Percentiles rank a stretch among this genome's conserved stretches.
Conservation (phyloP, 2,888 invertebrate genomes). For the Automeris io region DNA sequence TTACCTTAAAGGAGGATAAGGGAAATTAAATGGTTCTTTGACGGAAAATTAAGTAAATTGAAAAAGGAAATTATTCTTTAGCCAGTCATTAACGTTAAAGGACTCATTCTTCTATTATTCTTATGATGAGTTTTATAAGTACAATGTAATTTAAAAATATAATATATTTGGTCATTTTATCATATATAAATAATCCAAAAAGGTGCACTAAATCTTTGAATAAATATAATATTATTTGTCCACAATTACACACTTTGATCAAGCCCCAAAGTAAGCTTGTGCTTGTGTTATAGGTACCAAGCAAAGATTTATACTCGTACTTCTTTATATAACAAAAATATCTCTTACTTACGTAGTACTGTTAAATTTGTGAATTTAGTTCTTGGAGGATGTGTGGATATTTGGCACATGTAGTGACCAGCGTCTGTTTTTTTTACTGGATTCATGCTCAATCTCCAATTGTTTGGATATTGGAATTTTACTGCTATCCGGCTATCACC, state of each 20-base stretch:
- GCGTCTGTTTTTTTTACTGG: conserved; percentile 83
- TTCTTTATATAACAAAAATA: too few relatives aligned
- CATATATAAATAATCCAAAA: too few relatives aligned
- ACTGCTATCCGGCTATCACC: conserved; percentile 80
- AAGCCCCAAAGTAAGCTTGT: too few relatives aligned
- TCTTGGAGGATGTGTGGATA: conserved; percentile 87
- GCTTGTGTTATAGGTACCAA: too few relatives aligned
- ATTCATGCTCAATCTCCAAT: conserved; percentile 83
- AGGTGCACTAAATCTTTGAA: too few relatives aligned
- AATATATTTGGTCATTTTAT: too few relatives aligned
- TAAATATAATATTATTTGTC: too few relatives aligned
- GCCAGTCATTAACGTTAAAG: background rate
- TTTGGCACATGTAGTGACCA: conserved; percentile 88
- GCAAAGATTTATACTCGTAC: too few relatives aligned
- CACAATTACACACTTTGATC: too few relatives aligned
- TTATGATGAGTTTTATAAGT: too few relatives aligned
- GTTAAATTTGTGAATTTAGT: conserved; percentile 85
- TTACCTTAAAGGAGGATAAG: background rate
- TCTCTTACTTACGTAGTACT: conserved; percentile 80
- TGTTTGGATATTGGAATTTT: conserved; percentile 83
- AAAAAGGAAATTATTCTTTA: background rate
- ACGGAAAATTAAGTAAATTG: background rate
- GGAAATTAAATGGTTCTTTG: background rate
- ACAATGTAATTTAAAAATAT: too few relatives aligned
- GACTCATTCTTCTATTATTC: too few relatives aligned